A percentile compares a stretch with the other conserved stretches of the same genome.
phyloP scores from a whole-genome alignment of 2,113 vertebrate genomes.

The Arizona elegans region DNA sequence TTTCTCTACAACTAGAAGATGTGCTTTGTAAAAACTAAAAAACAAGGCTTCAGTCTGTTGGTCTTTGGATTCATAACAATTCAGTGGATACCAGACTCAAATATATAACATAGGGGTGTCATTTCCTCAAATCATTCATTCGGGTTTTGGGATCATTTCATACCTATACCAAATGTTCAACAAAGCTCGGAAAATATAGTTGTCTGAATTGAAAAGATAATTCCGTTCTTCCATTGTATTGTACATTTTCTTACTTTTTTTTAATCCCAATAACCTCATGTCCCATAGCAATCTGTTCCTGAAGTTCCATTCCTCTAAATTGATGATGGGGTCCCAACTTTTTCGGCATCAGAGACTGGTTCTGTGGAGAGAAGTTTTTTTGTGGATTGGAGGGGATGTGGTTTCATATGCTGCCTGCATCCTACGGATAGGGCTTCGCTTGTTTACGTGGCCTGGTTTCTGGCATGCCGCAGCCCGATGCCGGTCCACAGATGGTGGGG shows the following conservation, averaged over 20 bases:
- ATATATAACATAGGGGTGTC: background rate
- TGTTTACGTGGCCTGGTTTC: background rate
- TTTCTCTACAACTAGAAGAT: background rate
- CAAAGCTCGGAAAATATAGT: constrained; percentile 41
- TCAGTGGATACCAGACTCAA: background rate
- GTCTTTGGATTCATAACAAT: background rate
- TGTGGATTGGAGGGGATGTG: background rate
- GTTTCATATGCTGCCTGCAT: background rate
- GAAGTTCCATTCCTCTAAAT: background rate
- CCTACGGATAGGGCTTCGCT: background rate
- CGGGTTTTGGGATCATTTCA: constrained; percentile 67
- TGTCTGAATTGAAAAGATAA: constrained; percentile 11
- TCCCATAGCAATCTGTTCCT: background rate
- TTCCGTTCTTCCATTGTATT: background rate
- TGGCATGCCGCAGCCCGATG: background rate
- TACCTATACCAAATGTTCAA: constrained; percentile 37
- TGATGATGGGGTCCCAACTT: background rate
- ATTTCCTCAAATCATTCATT: constrained; percentile 5
- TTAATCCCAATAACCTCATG: background rate
- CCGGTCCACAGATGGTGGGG: background rate
- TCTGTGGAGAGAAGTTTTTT: background rate
- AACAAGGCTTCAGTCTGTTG: too few species aligned
- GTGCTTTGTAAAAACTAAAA: background rate
- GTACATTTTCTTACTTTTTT: background rate
- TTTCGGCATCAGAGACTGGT: background rate